A percentile compares a stretch with the other conserved stretches of the same genome.
phyloP scores from a whole-genome alignment of 1,140 invertebrate species.

The Manduca sexta region DNA sequence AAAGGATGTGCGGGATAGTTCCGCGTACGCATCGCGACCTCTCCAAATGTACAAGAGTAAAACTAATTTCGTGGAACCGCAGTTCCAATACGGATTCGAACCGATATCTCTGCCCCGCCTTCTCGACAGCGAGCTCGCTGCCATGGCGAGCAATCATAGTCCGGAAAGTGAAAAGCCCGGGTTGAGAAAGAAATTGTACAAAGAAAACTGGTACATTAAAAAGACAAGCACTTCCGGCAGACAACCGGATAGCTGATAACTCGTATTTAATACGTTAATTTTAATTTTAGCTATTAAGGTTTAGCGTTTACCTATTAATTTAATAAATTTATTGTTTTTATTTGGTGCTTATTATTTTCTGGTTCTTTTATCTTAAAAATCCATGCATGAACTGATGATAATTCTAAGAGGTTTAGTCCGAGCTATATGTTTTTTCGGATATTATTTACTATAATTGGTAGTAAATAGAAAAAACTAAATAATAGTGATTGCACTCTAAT shows the following conservation, averaged over 20 bases:
- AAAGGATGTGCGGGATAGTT: slow-evolving; percentile 35
- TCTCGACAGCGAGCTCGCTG: slow-evolving; percentile 44
- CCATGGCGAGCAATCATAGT: slow-evolving; percentile 54
- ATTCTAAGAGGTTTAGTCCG: too few species aligned
- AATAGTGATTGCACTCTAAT: too few species aligned
- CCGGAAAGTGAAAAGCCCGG: slow-evolving; percentile 53
- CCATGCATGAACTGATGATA: too few species aligned
- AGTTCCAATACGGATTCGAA: slow-evolving; percentile 68
- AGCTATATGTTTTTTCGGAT: too few species aligned
- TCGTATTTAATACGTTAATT: slow-evolving; percentile 36
- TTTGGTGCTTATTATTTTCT: too few species aligned
- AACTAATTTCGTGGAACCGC: slow-evolving; percentile 59
- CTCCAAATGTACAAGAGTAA: slow-evolving; percentile 35
- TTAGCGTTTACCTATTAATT: slow-evolving; percentile 14
- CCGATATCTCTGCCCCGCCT: slow-evolving; percentile 44
- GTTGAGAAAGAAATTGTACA: slow-evolving; percentile 60
- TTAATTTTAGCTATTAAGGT: slow-evolving; percentile 21
- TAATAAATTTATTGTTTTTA: slow-evolving; percentile 14
- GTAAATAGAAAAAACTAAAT: too few species aligned
- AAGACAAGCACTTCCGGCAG: slow-evolving; percentile 47
- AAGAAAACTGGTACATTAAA: slow-evolving; percentile 67
- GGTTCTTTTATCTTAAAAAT: too few species aligned
- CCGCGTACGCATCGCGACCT: slow-evolving; percentile 39
- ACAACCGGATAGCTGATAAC: slow-evolving; percentile 45
- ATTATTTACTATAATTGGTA: too few species aligned